These are phyloP conservation scores for Hiodon tergisus DNA, from an alignment of 2,113 vertebrate genomes.

Conservation along the genomic window DNA sequence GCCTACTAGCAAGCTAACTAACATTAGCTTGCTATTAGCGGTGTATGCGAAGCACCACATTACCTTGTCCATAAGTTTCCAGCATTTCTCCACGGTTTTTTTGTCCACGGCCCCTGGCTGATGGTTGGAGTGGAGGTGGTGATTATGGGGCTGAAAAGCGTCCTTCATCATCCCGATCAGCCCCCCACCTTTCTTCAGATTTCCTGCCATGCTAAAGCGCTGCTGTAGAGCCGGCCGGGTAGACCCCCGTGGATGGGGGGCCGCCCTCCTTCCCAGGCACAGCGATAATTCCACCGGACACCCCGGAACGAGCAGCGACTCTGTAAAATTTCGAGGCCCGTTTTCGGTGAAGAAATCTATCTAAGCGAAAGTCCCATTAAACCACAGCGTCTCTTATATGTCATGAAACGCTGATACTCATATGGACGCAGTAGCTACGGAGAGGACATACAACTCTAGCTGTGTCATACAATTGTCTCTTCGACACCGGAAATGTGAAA, in stretches of 20 bases:
- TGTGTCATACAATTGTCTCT: slow-evolving; percentile 1
- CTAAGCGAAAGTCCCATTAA: slow-evolving; percentile 53
- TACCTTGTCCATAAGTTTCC: slow-evolving; percentile 98
- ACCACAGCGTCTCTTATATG: slow-evolving; percentile 1
- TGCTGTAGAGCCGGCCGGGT: slow-evolving; percentile 41
- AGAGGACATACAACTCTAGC: neutral
- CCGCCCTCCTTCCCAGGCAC: slow-evolving; percentile 35
- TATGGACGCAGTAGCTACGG: neutral
- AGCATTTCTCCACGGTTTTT: slow-evolving; percentile 96
- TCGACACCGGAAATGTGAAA: neutral
- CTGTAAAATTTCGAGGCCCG: slow-evolving; percentile 61
- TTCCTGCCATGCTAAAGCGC: slow-evolving; percentile 71
- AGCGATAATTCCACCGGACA: slow-evolving; percentile 43
- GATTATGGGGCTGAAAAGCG: slow-evolving; percentile 93
- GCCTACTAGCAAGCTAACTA: too few relatives aligned
- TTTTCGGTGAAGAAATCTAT: slow-evolving; percentile 46
- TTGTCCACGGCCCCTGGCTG: slow-evolving; percentile 91
- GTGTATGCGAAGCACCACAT: slow-evolving; percentile 2
- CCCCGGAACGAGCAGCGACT: slow-evolving; percentile 63
- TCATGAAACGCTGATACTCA: slow-evolving; percentile 1
- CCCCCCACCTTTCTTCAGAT: slow-evolving; percentile 82
- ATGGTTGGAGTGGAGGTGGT: slow-evolving; percentile 84
- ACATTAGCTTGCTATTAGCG: too few relatives aligned
- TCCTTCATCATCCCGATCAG: slow-evolving; percentile 96
- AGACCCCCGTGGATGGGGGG: slow-evolving; percentile 37